Evolutionary conservation across 2,888 invertebrate genomes (phyloP), one percentile per base, ranked within the genome.

Genomic region (Archips xylosteana): DNA sequence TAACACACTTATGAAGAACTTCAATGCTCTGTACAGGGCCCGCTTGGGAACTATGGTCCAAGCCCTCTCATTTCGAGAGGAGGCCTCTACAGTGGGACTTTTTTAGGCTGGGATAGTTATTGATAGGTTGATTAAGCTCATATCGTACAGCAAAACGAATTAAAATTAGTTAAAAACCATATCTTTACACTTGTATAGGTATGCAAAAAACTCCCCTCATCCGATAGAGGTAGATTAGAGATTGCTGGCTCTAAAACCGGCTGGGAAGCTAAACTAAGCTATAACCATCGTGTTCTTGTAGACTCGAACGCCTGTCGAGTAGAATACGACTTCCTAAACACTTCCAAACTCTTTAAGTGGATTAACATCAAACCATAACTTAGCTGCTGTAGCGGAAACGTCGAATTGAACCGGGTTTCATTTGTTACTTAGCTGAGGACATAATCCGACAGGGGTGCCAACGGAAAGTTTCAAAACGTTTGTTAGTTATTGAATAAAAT

Each of bases 311-410:
- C 47, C 45, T 45, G 45, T 10, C 45, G 45, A 49, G 36, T 34
- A 13, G n/a, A 60, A 60, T 59, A 45, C 6, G 42, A 13, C 23
- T 45, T 57, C 15, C 45, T 32, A 67, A 45, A 47, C n/a, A 62
- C 34, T 62, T 34, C 42, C n/a, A 63, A 73, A 73, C 57, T 68
- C 57, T 59, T 61, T 34, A 73, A 73, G 62, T 59, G 54, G 68
- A 73, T 73, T 73, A 73, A 61, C 61, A 66, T 66, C 32, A 39
- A 66, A 36, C 61, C 71, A 54, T 71, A 57, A 57, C 57, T 32
- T 32, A 57, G 32, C 57, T 23, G 10, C 23, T 57, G 12, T 12
- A n/a, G 71, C 59, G 32, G 39, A 57, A 10, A 49, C 32, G 12
- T 23, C 45, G 57, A n/a, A 12, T 51, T 45, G 57, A 34, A 45